phyloP scores from a whole-genome alignment of 2,797 vertebrate species.

The Balearica regulorum region DNA sequence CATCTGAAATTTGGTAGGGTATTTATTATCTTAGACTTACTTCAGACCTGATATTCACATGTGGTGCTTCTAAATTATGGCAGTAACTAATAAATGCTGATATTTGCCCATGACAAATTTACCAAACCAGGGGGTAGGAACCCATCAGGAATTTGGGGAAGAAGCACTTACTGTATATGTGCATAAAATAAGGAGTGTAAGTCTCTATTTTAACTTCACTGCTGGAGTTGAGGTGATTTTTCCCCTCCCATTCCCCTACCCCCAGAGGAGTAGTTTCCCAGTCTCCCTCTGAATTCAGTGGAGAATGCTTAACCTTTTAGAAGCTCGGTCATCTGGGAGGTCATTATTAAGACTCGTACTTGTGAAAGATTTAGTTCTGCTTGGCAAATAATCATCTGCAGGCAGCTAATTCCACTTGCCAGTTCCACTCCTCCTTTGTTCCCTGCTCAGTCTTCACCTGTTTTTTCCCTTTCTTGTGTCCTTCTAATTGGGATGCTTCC shows the following conservation, averaged over 20 bases:
- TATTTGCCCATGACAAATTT: neutral
- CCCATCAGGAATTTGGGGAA: neutral
- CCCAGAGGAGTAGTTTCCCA: neutral
- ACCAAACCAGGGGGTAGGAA: neutral
- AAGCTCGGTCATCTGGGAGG: neutral
- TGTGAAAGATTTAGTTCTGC: slow-evolving; percentile 18
- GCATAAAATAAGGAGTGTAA: neutral
- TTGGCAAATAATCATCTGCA: neutral
- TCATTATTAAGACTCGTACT: neutral
- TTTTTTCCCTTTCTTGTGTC: neutral
- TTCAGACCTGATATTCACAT: neutral
- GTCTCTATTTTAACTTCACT: neutral
- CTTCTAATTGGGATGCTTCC: neutral
- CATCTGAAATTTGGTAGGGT: neutral
- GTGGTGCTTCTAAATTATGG: neutral
- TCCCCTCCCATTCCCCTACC: neutral
- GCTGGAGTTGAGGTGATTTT: neutral
- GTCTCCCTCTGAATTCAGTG: neutral
- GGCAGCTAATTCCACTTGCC: neutral
- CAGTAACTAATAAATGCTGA: neutral
- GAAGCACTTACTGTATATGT: neutral
- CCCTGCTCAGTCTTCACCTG: neutral
- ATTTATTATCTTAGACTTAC: neutral
- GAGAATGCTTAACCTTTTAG: slow-evolving; percentile 8
- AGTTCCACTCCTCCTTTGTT: neutral